Evolutionary conservation across 2,888 invertebrate genomes (phyloP), one percentile per base, ranked within the genome.

Genomic region (Mechanitis mazaeus): DNA sequence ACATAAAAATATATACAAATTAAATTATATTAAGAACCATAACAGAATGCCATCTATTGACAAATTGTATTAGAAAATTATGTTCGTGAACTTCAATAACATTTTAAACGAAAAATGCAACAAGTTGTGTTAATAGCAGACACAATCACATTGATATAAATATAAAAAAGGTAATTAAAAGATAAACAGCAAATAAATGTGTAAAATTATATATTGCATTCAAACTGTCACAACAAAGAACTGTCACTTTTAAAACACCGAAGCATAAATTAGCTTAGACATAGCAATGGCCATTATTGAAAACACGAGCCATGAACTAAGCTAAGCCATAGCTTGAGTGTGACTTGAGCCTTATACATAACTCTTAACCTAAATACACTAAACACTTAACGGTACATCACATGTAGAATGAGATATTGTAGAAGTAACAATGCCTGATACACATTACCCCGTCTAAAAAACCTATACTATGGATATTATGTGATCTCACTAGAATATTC

Each of bases 371-470:
- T 84, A 84, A 61, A 71, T 72, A 76, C 72, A 71, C 74, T 83
- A 84, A 72, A 72, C 75, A 87, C 89, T 89, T 89, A 89, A 84
- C 69, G 76, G 84, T 87, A 90, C 88, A 90, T 90, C 90, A 90
- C 90, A 89, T 87, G 77, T 84, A 87, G 80, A 90, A 85, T 87
- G 87, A 89, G 87, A 89, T 87, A 84, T 71, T 79, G 77, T 76
- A 80, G 81, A 85, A 84, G 80, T 83, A 84, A 84, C 81, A 84
- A 81, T 80, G 78, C 82, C 83, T 83, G 81, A 79, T 73, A 75
- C 65, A 68, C 78, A 74, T 75, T 72, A 78, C 80, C 81, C 79
- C 80, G 75, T 79, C 78, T 20, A 76, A 33, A 60, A 72, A 76
- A 81, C 72, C 71, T 55, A 69, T 58, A 56, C 53, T 58, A 45